phyloP scores from a whole-genome alignment of 2,113 vertebrate species.

The Atlantisia rogersi region DNA sequence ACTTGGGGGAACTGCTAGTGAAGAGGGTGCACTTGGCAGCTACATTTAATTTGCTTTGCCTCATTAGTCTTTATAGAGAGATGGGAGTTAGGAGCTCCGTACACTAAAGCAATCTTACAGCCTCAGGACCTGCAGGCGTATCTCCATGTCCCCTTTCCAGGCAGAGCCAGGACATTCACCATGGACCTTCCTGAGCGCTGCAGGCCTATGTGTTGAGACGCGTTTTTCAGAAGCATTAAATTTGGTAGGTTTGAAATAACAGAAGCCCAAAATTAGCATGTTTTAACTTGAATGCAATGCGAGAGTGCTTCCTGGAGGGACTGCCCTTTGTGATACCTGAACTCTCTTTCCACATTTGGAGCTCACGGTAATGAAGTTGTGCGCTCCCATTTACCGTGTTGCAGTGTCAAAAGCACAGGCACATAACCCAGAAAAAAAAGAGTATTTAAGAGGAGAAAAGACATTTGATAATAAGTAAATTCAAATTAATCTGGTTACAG shows the following conservation, averaged over 20 bases:
- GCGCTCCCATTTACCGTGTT: background rate
- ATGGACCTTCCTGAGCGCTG: background rate
- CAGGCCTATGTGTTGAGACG: background rate
- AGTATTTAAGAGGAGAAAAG: background rate
- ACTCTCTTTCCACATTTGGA: accelerated
- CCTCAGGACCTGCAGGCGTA: background rate
- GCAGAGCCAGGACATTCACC: background rate
- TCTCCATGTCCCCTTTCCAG: background rate
- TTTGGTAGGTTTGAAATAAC: slow-evolving; percentile 3
- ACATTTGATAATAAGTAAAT: background rate
- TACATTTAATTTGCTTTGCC: background rate
- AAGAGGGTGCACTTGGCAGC: background rate
- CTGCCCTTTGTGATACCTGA: background rate
- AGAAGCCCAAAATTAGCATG: background rate
- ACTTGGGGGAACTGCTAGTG: background rate
- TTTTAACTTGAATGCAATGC: background rate
- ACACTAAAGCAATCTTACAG: background rate
- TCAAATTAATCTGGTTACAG: background rate
- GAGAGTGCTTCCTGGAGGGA: background rate
- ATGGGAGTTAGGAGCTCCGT: background rate
- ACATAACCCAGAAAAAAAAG: background rate
- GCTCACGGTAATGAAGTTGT: background rate
- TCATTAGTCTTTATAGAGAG: background rate
- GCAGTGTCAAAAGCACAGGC: background rate
- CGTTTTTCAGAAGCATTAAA: background rate